Evolutionary conservation across 2,888 invertebrate genomes (phyloP).

Genomic region (Aphidoletes aphidimyza): DNA sequence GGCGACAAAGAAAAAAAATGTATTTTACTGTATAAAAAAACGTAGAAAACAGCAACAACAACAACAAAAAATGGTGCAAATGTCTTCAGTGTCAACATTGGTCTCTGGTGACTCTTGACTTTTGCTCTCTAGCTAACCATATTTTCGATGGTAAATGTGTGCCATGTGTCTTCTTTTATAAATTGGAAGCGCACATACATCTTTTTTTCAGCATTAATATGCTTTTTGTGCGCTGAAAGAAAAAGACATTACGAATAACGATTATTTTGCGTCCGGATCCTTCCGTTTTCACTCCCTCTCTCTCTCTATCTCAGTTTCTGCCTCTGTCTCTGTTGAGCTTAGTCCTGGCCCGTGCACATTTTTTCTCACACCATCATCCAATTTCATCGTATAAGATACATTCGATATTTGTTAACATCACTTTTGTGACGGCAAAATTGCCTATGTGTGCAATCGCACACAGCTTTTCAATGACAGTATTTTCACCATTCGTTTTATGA

Average conservation of each 20-base stretch:
- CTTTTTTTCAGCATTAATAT: neutral
- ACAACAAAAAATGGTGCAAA: conserved; percentile 4
- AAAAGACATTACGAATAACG: neutral
- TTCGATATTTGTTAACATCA: neutral
- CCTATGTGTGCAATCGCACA: neutral
- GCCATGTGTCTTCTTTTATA: conserved; percentile 54
- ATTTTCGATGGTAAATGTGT: conserved; percentile 23
- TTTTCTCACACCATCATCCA: neutral
- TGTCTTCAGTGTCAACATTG: conserved; percentile 28
- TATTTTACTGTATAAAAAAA: too few species aligned
- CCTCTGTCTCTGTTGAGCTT: neutral
- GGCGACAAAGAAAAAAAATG: neutral
- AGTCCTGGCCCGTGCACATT: neutral
- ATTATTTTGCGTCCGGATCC: conserved; percentile 45
- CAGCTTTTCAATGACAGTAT: neutral
- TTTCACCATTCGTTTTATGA: neutral
- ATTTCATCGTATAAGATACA: conserved; percentile 2
- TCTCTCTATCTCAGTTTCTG: too few species aligned
- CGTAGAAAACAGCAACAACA: neutral
- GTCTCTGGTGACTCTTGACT: conserved; percentile 41
- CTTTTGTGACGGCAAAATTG: neutral
- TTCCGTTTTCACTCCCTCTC: too few species aligned
- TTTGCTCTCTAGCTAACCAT: neutral
- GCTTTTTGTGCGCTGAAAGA: neutral
- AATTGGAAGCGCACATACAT: conserved; percentile 29